Evolutionary conservation across 2,113 vertebrate species (phyloP), one percentile per base, ranked within the genome.

Genomic region (Oryzias melastigma): DNA sequence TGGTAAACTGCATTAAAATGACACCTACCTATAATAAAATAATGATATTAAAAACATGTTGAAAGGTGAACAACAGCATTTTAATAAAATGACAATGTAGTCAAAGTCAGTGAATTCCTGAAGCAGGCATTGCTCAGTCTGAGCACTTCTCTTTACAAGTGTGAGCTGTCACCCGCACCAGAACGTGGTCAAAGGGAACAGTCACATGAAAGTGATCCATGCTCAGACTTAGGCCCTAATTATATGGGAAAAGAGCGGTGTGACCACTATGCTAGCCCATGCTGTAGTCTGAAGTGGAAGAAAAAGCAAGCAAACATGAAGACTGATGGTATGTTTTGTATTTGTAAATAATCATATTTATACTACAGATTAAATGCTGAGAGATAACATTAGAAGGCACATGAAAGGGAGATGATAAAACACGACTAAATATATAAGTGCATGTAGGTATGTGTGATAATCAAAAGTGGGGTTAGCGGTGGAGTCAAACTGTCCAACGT

Each of bases 171-270:
- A 83, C 75, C 77, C 77, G 80, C 71, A 82, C 86, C 87, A 87
- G 77, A 87, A 68, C 90, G 90, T 60, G 88, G 89, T 86, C 63
- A 85, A 86, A 62, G 69, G 82, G 82, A 83, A 76, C 68, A 81
- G 86, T 90, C 89, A 87, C 86, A 89, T 89, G 87, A 89, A 86
- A 87, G 81, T 65, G 77, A 86, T 86, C 82, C 75, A 71, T 89
- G 84, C 85, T 87, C 80, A 85, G 84, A 77, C 78, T 88, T 81
- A 85, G 87, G 72, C 83, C 74, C 74, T 90, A 89, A 91, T 92
- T 91, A 89, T 82, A 91, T 84, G 81, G 84, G 85, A 85, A 84
- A 82, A 83, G 78, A 81, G 85, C 78, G 79, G 88, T 85, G 82
- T 88, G 88, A 90, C 87, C 88, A 83, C 81, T 73, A 83, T 82